Base-by-base conservation (phyloP, 2,797 vertebrate genomes). In the Hypotaenidia philippensis region DNA sequence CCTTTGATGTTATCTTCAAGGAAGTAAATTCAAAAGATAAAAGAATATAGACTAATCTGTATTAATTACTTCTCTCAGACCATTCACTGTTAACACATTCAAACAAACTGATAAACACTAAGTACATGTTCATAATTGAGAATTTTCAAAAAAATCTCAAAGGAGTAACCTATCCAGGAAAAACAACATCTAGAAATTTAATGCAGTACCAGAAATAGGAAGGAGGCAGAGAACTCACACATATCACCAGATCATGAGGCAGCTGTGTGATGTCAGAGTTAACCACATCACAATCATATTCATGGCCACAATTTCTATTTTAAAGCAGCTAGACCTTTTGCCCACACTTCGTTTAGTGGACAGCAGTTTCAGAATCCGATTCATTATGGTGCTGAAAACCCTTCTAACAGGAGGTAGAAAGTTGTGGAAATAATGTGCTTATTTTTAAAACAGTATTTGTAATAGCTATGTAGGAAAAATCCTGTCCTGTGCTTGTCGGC, bases 21-120 rank as follows among this genome's bases (percentile, higher is more conserved):
- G 60, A 91, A 75, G 17, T 40, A 60, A 88, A 91, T 79, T 89
- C 70, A 87, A 90, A 93, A 47, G 27, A 76, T 87, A 82, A 70
- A 69, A 95, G 27, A 70, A 85, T 77, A 82, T 14, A 83, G 49
- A 87, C 71, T 60, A 56, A 91, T 85, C 47, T 64, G 21, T 22
- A 55, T 64, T 76, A 78, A 61, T 49, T 36, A 27, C 44, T 74
- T 76, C 59, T 61, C 65, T 84, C 55, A 53, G 41, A 87, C 63
- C 59, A 79, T 68, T 83, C 50, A n/a, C 38, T 53, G 21, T 68
- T 72, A 49, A 65, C 23, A 38, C 27, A 61, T 45, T 50, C 45
- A 74, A 94, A 13, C 26, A 79, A 81, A 83, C 53, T 15, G 29
- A 55, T 31, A 61, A 91, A 94, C 10, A 49, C 3, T 19, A 83